Base-by-base conservation (phyloP, 2,113 vertebrate species). In the Halcyon senegalensis region DNA sequence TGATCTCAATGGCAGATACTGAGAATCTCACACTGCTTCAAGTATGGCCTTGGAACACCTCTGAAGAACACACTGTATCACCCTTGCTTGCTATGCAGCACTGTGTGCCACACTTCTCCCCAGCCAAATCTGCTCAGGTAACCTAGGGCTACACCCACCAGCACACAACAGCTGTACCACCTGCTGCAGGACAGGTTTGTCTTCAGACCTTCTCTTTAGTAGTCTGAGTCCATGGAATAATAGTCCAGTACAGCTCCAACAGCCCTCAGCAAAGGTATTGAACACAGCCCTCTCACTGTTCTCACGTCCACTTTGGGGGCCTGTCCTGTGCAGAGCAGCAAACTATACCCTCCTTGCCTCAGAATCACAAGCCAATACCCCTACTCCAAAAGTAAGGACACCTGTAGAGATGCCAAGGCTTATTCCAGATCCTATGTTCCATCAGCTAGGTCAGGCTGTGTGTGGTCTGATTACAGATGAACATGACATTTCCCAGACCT, bases 61-160 rank as follows among this genome's bases (percentile, higher is more conserved):
- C 21, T 59, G 21, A 89, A 80, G 25, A 76, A 68, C 18, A n/a
- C 1, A 68, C 9, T 31, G 2, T 10, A 62, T 33, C 9, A 41
- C 4, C 5, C 13, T 5, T 37, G 9, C 41, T 31, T 73, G 28
- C 46, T 70, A 66, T 0, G 5, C 11, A 70, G 5, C 2, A 2
- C 20, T 23, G 16, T 2, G 4, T 50, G 72, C 41, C 27, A 73
- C 19, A 25, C 35, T 72, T 72, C 56, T 33, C 13, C 14, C 13
- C 41, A 53, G 15, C 4, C 50, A 80, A 46, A 64, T 50, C 31
- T 68, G 44, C 27, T 66, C 35, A 77, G 39, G 23, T 51, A 63
- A 63, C 17, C 31, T 50, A 35, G 41, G 11, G 17, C 10, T 75
- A n/a, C 31, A 59, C 33, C 46, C 37, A 85, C 6, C 15, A 68